A percentile compares a stretch with the other conserved stretches of the same genome.
These are phyloP conservation scores for Cepphus grylle DNA, from an alignment of 2,113 vertebrate species.

Conservation along the genomic window DNA sequence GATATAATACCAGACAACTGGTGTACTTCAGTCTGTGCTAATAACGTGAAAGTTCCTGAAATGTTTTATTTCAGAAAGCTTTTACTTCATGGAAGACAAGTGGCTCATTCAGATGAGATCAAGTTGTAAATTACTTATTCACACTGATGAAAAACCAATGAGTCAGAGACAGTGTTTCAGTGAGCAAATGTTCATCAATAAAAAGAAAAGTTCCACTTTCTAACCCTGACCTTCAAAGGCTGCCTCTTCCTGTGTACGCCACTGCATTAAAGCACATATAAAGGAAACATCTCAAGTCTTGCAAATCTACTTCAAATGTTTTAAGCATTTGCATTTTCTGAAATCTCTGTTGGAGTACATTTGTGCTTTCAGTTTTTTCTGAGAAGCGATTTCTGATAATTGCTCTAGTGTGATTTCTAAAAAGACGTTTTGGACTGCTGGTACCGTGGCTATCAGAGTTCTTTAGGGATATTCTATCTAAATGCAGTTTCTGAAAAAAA, in stretches of 20 bases:
- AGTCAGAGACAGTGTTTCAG: neutral
- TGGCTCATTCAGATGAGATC: neutral
- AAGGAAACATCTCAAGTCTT: neutral
- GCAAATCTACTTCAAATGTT: neutral
- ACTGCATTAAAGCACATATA: neutral
- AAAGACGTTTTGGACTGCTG: neutral
- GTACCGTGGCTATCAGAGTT: neutral
- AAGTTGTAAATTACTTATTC: neutral
- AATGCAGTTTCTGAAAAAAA: neutral
- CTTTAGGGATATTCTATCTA: neutral
- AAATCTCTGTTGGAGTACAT: neutral
- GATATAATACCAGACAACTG: neutral
- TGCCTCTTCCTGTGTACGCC: neutral
- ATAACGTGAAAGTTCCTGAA: neutral
- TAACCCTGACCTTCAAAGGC: neutral
- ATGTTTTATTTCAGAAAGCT: neutral
- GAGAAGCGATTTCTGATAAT: neutral
- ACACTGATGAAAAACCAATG: neutral
- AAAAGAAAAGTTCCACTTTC: neutral
- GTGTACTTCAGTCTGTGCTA: neutral
- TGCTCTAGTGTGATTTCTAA: neutral
- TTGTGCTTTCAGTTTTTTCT: neutral
- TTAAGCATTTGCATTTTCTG: neutral
- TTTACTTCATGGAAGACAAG: neutral
- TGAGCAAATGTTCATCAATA: neutral